These are phyloP conservation scores for Raphicerus campestris DNA, from an alignment of 2,113 vertebrate genomes.

Conservation along the genomic window DNA sequence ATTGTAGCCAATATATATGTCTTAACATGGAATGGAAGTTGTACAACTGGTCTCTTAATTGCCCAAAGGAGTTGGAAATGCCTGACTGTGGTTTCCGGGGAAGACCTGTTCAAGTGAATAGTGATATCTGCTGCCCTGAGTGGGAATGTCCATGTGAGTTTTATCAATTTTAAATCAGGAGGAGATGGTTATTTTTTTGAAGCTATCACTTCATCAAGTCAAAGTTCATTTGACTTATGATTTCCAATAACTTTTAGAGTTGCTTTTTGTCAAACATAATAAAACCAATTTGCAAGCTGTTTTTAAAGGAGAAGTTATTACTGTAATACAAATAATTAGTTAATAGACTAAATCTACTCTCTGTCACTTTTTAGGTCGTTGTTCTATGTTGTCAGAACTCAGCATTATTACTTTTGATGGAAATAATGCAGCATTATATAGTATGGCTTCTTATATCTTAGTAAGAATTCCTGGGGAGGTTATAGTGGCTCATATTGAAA, in stretches of 20 bases:
- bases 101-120: conserved; percentile 92
- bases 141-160: conserved; percentile 97
- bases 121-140: conserved; percentile 93
- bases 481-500: conserved; percentile 94
- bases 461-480: conserved; percentile 91
- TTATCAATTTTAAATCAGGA: neutral
- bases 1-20: conserved; percentile 94
- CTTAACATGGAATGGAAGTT: conserved; percentile 91
- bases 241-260: neutral
- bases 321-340: neutral
- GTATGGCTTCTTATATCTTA: conserved; percentile 94
- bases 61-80: conserved; percentile 87
- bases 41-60: conserved; percentile 93
- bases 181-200: neutral
- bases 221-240: neutral
- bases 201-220: neutral
- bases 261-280: neutral
- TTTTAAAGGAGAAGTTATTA: neutral
- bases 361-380: conserved; percentile 84
- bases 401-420: conserved; percentile 97
- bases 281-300: neutral
- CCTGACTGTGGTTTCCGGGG: conserved; percentile 94
- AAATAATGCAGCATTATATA: conserved; percentile 94
- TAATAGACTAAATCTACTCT: neutral
- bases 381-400: conserved; percentile 94